Evolutionary conservation across 2,113 vertebrate species (phyloP), one percentile per base, ranked within the genome.

Genomic region (Mionectes macconnelli): DNA sequence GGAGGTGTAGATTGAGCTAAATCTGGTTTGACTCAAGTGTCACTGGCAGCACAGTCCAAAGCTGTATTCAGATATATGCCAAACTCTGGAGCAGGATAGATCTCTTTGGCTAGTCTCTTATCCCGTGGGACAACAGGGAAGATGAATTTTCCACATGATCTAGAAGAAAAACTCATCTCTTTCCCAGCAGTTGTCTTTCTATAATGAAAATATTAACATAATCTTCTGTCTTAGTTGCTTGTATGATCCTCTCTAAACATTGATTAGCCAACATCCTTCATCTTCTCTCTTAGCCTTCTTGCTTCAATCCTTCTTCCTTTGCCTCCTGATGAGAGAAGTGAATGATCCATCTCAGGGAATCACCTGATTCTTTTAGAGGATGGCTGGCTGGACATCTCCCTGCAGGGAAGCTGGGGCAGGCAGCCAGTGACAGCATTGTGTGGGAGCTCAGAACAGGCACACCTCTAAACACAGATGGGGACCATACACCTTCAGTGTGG

Each of bases 11-110:
- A 59, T 84, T 1, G 5, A 88, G 63, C 75, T 69, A 74, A 77
- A 35, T 91, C 82, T 93, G 70, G 50, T 91, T 55, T 84, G 81
- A 87, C 74, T 97, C 93, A 91, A 79, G 67, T 76, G 53, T 79
- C 87, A 42, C 31, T 79, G 87, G 84, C 89, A 93, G 47, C 59
- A 44, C 33, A 80, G 39, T 70, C 85, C 59, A 70, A 87, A 90
- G 39, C 35, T 90, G 33, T 50, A 23, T 77, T 85, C 78, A 93
- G 85, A 80, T 19, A 67, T 6, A 60, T 1, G 6, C 72, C 79
- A 86, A 94, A 78, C 17, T 87, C 66, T 53, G 80, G 37, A 79
- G 69, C 25, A 82, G 49, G 44, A 70, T 66, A 89, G 87, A 67
- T 80, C 42, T 80, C 56, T 87, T 75, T 39, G 70, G 52, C 55